phyloP scores from a whole-genome alignment of 2,797 vertebrate genomes.

The Rhyacichthys aspro region DNA sequence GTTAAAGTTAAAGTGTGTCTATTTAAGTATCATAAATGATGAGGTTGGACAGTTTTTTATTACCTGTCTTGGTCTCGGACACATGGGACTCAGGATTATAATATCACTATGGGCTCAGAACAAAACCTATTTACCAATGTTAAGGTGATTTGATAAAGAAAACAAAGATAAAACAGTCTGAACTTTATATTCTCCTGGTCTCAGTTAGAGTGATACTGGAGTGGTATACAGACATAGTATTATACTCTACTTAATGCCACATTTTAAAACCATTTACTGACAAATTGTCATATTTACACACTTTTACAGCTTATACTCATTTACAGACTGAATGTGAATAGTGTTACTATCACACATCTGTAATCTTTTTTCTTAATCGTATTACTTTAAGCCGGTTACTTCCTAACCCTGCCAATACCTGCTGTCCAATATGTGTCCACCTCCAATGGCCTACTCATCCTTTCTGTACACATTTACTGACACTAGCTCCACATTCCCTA shows the following conservation, averaged over 20 bases:
- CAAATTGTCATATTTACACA: conserved; percentile 16
- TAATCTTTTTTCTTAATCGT: conserved; percentile 49
- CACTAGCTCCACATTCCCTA: conserved; percentile 41
- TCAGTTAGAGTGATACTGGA: too few relatives aligned
- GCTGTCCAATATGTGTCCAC: conserved; percentile 10
- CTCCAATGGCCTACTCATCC: conserved; percentile 37
- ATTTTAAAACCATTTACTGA: not conserved
- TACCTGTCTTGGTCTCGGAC: too few relatives aligned
- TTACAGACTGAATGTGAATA: conserved; percentile 33
- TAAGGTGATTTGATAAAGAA: too few relatives aligned
- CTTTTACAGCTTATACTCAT: conserved; percentile 4
- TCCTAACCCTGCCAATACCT: conserved; percentile 46
- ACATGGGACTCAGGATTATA: too few relatives aligned
- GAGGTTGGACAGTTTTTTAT: too few relatives aligned
- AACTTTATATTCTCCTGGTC: too few relatives aligned
- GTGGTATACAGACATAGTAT: not conserved
- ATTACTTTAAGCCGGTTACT: conserved; percentile 56
- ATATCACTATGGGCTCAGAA: too few relatives aligned
- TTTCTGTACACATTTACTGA: conserved; percentile 56
- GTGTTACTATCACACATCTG: conserved; percentile 54
- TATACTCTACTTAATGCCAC: not conserved
- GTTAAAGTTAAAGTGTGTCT: too few relatives aligned
- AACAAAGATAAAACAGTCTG: too few relatives aligned
- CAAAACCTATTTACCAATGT: too few relatives aligned
- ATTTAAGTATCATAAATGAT: too few relatives aligned